These are phyloP conservation scores for Alentia gelatinosa DNA, from an alignment of 2,888 invertebrate genomes.

Conservation along the genomic window DNA sequence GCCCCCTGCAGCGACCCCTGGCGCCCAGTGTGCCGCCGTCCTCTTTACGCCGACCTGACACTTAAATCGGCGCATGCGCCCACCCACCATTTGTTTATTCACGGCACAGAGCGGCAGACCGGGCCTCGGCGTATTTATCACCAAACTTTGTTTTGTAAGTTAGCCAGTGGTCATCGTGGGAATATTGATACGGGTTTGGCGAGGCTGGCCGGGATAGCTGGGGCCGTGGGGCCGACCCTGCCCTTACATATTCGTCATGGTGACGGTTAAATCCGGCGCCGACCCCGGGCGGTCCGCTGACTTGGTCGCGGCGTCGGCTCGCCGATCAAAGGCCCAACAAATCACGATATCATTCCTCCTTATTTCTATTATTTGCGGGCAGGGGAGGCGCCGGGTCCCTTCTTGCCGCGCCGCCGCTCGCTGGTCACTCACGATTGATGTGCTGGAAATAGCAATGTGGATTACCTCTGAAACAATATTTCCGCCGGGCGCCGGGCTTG, in stretches of 20 bases:
- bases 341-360: slow-evolving; percentile 51
- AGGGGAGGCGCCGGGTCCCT: not conserved
- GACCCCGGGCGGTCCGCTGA: not conserved
- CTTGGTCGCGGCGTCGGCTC: not conserved
- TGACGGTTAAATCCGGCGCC: slow-evolving; percentile 39
- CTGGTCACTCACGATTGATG: slow-evolving; percentile 32
- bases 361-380: slow-evolving; percentile 18
- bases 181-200: slow-evolving; percentile 29
- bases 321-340: slow-evolving; percentile 20
- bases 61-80: not conserved
- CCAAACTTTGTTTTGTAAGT: slow-evolving; percentile 52
- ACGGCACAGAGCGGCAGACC: not conserved
- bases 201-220: no score
- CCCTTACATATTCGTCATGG: slow-evolving; percentile 9
- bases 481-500: not conserved
- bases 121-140: slow-evolving; percentile 42
- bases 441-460: slow-evolving; percentile 47
- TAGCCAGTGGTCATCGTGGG: slow-evolving; percentile 41
- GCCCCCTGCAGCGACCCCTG: not conserved
- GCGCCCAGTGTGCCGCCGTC: not conserved
- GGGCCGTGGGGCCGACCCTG: not conserved
- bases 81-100: slow-evolving; percentile 38
- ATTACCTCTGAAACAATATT: slow-evolving; percentile 42
- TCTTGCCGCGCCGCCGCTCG: not conserved
- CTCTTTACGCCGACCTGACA: not conserved